Conservation (phyloP, 2,888 invertebrate species). For the Meloe dianella region DNA sequence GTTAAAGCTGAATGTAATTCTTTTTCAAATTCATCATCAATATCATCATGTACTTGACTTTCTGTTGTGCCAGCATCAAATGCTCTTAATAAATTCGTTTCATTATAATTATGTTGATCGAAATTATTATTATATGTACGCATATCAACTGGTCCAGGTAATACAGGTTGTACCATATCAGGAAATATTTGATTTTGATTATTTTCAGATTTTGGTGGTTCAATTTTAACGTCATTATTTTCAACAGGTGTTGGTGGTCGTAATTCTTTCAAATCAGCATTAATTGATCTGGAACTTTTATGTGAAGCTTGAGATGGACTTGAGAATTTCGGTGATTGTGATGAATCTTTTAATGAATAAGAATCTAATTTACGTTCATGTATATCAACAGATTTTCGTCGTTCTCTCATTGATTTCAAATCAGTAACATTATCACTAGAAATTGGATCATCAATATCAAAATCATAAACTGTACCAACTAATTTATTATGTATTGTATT, state of each 20-base stretch:
- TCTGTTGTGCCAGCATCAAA: constrained; percentile 74
- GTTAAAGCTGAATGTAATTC: constrained; percentile 73
- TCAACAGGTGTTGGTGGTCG: constrained; percentile 62
- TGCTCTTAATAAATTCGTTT: constrained; percentile 69
- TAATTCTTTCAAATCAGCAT: constrained; percentile 60
- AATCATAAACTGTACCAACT: constrained; percentile 86
- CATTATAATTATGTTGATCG: constrained; percentile 66
- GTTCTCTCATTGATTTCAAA: constrained; percentile 78
- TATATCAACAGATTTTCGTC: constrained; percentile 75
- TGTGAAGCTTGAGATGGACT: constrained; percentile 61
- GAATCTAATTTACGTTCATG: constrained; percentile 67
- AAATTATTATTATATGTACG: constrained; percentile 76
- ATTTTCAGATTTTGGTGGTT: constrained; percentile 37
- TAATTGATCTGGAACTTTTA: constrained; percentile 53
- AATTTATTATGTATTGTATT: constrained; percentile 81
- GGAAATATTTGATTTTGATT: constrained; percentile 60
- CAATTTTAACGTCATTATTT: constrained; percentile 49
- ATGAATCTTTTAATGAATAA: constrained; percentile 62
- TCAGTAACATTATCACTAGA: constrained; percentile 75
- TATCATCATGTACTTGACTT: constrained; percentile 70
- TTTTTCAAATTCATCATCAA: constrained; percentile 81
- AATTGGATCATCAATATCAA: constrained; percentile 84
- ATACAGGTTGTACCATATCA: constrained; percentile 72
- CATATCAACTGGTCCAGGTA: constrained; percentile 91
- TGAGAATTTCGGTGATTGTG: constrained; percentile 65